A percentile compares a stretch with the other conserved stretches of the same genome.
phyloP scores from a whole-genome alignment of 2,888 invertebrate genomes.

The Marasmarcha lunaedactyla region DNA sequence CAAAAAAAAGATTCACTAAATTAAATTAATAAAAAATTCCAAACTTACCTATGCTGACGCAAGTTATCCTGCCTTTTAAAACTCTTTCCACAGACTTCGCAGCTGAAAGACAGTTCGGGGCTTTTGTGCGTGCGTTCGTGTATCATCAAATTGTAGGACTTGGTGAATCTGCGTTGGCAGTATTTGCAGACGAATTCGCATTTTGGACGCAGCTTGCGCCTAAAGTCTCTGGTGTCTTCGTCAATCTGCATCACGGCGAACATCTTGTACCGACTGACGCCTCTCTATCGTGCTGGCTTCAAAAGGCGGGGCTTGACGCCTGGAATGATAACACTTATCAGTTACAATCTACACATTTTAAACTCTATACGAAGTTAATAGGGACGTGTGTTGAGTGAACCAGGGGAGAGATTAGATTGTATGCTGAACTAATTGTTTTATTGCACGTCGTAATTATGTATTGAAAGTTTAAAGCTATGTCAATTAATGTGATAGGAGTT shows the following conservation, averaged over 20 bases:
- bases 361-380: background rate
- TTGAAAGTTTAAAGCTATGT: background rate
- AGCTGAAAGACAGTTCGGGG: constrained; percentile 94
- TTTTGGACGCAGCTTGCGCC: constrained; percentile 91
- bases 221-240: constrained; percentile 88
- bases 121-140: constrained; percentile 99
- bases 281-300: constrained; percentile 49
- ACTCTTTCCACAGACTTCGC: constrained; percentile 97
- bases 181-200: constrained; percentile 99
- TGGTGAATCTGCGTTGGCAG: constrained; percentile 97
- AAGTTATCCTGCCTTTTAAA: constrained; percentile 98
- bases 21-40: background rate
- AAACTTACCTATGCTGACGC: constrained; percentile 89
- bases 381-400: no score
- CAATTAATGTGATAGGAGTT: no score
- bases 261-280: constrained; percentile 72
- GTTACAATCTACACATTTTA: constrained; percentile 21
- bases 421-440: constrained; percentile 9
- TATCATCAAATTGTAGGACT: constrained; percentile 98
- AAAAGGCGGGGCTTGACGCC: constrained; percentile 64
- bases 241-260: constrained; percentile 92
- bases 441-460: background rate
- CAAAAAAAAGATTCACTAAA: background rate
- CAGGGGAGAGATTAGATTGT: background rate
- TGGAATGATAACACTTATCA: constrained; percentile 55